phyloP scores from a whole-genome alignment of 2,113 vertebrate species.

The Globicephala melas region DNA sequence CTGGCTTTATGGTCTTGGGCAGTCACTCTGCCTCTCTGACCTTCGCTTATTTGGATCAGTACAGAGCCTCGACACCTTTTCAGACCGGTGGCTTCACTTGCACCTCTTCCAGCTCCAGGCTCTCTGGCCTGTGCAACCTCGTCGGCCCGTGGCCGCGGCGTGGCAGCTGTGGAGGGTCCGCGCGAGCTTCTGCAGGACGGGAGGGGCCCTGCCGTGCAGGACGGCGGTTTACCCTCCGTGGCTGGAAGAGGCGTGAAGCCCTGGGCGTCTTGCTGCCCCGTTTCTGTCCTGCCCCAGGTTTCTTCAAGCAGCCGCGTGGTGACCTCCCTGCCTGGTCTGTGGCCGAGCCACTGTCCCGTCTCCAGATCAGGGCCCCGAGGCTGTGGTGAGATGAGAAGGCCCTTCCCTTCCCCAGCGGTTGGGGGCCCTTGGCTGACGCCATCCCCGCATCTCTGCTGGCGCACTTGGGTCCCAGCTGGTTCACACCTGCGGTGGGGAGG shows the following conservation, averaged over 20 bases:
- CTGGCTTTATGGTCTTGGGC: not conserved
- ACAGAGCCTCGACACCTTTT: not conserved
- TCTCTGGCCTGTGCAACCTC: not conserved
- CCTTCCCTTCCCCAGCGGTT: not conserved
- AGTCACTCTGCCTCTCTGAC: not conserved
- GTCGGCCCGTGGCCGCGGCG: not conserved
- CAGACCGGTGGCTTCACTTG: not conserved
- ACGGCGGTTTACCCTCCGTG: rapidly evolving
- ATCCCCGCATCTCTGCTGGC: rapidly evolving
- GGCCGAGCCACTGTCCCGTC: not conserved
- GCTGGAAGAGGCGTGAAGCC: not conserved
- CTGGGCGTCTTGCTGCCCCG: not conserved
- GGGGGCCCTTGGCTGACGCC: not conserved
- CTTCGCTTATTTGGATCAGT: not conserved
- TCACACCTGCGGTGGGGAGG: not conserved
- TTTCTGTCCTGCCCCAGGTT: not conserved
- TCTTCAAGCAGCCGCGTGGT: not conserved
- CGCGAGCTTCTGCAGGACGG: rapidly evolving
- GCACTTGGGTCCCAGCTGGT: too few relatives aligned
- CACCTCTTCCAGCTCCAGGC: not conserved
- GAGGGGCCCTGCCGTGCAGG: not conserved
- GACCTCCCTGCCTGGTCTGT: not conserved
- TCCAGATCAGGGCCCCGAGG: not conserved
- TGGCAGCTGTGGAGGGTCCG: too few relatives aligned
- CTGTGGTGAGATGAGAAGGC: not conserved